phyloP scores from a whole-genome alignment of 2,888 invertebrate genomes.

The Drosophila helvetica region DNA sequence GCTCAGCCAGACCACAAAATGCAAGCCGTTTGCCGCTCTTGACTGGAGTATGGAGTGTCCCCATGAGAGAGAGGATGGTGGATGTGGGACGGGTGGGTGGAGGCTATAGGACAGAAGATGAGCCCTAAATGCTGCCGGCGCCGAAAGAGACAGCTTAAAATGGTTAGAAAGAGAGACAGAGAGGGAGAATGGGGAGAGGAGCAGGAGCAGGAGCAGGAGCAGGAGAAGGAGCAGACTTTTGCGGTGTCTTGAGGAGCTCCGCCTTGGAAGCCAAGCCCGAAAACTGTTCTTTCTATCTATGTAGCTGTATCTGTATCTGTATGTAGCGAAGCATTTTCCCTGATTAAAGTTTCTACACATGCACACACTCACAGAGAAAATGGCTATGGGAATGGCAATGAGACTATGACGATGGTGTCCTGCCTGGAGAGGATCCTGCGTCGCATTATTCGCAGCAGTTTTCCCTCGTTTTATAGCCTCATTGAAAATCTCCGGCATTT shows the following conservation, averaged over 20 bases:
- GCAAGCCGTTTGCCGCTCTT: constrained; percentile 60
- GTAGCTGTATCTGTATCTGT: constrained; percentile 14
- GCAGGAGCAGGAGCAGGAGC: no score
- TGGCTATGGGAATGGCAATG: constrained; percentile 5
- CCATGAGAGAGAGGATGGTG: not conserved
- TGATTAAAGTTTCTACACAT: constrained; percentile 62
- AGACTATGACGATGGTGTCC: constrained; percentile 25
- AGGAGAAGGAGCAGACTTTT: constrained; percentile 5
- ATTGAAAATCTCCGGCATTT: constrained; percentile 58
- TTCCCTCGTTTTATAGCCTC: constrained; percentile 59
- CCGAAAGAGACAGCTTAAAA: constrained; percentile 22
- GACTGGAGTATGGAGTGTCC: constrained; percentile 57
- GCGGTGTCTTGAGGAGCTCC: constrained; percentile 9
- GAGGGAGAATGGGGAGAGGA: not conserved
- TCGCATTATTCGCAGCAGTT: constrained; percentile 55
- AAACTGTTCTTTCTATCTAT: constrained; percentile 11
- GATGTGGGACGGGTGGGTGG: not conserved
- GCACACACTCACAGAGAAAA: constrained; percentile 9
- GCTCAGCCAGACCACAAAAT: constrained; percentile 64
- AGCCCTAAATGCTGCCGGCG: constrained; percentile 39
- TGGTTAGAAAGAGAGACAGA: not conserved
- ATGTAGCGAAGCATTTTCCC: constrained; percentile 36
- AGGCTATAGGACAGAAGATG: constrained; percentile 18
- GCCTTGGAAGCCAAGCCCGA: not conserved
- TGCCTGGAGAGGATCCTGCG: constrained; percentile 35